These are phyloP conservation scores for Drosophila diplacantha DNA, from an alignment of 2,888 invertebrate species.

Conservation along the genomic window DNA sequence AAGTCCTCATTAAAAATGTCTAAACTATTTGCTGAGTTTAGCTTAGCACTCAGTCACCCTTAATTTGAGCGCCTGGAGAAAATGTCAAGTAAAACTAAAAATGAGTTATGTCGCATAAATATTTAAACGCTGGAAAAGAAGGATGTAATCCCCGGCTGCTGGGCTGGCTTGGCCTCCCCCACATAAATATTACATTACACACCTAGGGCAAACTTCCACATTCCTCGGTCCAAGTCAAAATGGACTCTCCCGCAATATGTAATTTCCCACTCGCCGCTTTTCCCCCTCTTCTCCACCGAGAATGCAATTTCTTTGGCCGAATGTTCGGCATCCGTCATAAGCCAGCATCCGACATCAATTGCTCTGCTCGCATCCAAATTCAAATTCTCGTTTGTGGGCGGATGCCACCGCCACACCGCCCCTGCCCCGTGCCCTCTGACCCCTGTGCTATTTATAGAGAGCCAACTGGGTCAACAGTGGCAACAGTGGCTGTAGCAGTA, in stretches of 20 bases:
- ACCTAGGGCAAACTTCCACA: slow-evolving; percentile 1
- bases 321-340: slow-evolving; percentile 32
- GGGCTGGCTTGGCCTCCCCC: slow-evolving; percentile 19
- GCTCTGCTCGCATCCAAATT: slow-evolving; percentile 23
- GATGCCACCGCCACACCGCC: background rate
- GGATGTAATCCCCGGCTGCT: background rate
- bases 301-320: slow-evolving; percentile 34
- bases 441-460: slow-evolving; percentile 56
- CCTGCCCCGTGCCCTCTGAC: slow-evolving; percentile 8
- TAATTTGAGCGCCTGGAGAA: background rate
- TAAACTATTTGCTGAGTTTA: background rate
- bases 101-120: background rate
- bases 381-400: slow-evolving; percentile 19
- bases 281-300: background rate
- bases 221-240: slow-evolving; percentile 12
- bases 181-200: slow-evolving; percentile 20
- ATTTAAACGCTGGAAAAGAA: background rate
- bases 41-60: background rate
- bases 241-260: slow-evolving; percentile 22
- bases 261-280: slow-evolving; percentile 20
- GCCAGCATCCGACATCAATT: slow-evolving; percentile 34
- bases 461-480: slow-evolving; percentile 63
- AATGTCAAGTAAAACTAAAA: background rate
- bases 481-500: slow-evolving; percentile 44
- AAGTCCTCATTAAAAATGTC: too few species aligned